Percentiles rank a stretch among this genome's conserved stretches.
Evolutionary conservation across 2,888 invertebrate genomes (phyloP).

Genomic region (Limenitis camilla): DNA sequence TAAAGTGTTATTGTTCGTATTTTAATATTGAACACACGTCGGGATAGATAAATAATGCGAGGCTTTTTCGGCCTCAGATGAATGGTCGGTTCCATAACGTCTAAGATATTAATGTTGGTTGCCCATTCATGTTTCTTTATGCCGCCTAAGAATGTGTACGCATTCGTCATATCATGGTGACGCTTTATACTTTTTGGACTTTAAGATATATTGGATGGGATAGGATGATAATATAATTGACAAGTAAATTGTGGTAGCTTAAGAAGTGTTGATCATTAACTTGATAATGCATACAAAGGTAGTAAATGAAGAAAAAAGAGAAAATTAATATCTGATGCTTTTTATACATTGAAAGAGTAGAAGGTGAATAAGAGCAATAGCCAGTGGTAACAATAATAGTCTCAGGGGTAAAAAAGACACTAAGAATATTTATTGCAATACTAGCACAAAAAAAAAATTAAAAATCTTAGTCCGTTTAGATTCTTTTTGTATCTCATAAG

Average conservation of each 20-base stretch:
- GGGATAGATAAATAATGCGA: slow-evolving; percentile 63
- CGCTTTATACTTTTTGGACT: slow-evolving; percentile 23
- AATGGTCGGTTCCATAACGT: slow-evolving; percentile 62
- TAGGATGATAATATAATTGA: slow-evolving; percentile 10
- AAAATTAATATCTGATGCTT: too few relatives aligned
- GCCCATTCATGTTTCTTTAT: slow-evolving; percentile 39
- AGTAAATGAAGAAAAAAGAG: too few relatives aligned
- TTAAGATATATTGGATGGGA: slow-evolving; percentile 5
- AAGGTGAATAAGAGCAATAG: too few relatives aligned
- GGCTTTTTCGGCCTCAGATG: slow-evolving; percentile 47
- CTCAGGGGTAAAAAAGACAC: too few relatives aligned
- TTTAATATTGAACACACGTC: slow-evolving; percentile 65
- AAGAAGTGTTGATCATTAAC: background rate
- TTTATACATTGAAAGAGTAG: too few relatives aligned
- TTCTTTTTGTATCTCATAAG: too few relatives aligned
- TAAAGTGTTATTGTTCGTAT: slow-evolving; percentile 65
- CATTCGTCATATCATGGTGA: slow-evolving; percentile 35
- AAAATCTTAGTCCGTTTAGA: too few relatives aligned
- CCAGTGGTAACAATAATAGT: too few relatives aligned
- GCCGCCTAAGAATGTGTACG: slow-evolving; percentile 33
- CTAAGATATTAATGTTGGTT: slow-evolving; percentile 53
- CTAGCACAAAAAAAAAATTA: too few relatives aligned
- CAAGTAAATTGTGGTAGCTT: slow-evolving; percentile 10
- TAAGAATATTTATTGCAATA: too few relatives aligned
- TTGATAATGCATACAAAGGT: background rate